Evolutionary conservation across 2,113 vertebrate genomes (phyloP), one percentile per base, ranked within the genome.

Genomic region (Lontra canadensis): DNA sequence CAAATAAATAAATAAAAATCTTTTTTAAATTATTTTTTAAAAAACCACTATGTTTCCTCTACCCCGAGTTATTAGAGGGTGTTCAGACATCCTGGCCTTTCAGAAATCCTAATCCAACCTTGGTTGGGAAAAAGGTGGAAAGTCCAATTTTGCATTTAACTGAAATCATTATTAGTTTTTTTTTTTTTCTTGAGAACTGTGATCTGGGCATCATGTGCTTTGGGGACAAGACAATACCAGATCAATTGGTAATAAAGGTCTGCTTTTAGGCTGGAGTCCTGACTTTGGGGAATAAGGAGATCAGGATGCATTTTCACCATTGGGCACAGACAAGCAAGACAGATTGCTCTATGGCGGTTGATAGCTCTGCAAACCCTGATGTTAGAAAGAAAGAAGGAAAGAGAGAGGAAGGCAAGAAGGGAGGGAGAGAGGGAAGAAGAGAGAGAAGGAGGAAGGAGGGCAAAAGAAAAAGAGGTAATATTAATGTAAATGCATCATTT

Each of bases 291-390:
- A 94, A 74, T 86, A 92, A 90, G 65, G 86, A 73, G 71, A 94
- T 90, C 86, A 74, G 96, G 94, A 94, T 81, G 42, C 52, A 84
- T 79, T 96, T 94, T 81, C 71, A 92, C 88, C 86, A 44, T 42
- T 94, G 63, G 94, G 59, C 65, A 71, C 42, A 96, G 88, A 88
- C n/a, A 81, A 76, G 93, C 93, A 90, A 76, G 96, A 97, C 67
- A 97, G 93, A 94, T 69, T 87, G 91, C 92, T 97, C 65, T 95
- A 59, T 61, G 86, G 63, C 61, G 25, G 31, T 44, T 61, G 63
- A 91, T 97, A 81, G 34, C 71, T 65, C 47, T 95, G 31, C 10
- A 69, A 94, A 92, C 61, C 84, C 21, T 82, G 71, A 95, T 89
- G 73, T 13, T 88, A 83, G 86, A 61, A 25, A 92, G 23, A 52